Conservation (phyloP, 2,797 vertebrate genomes). For the Scolopax rusticola region DNA sequence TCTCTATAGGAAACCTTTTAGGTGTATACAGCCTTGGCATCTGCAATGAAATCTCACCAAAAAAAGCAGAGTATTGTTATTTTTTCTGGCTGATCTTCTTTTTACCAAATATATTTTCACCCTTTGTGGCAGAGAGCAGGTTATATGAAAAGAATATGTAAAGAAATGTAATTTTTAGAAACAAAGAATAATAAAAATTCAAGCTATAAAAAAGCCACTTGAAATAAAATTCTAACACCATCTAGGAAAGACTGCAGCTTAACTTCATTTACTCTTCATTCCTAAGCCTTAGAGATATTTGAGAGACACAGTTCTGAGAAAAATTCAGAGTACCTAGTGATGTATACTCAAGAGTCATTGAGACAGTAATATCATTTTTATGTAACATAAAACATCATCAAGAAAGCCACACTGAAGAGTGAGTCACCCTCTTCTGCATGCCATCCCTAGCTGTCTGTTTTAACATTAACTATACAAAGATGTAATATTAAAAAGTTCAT, state of each 20-base stretch:
- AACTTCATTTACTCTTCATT: slow-evolving; percentile 27
- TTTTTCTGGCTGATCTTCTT: background rate
- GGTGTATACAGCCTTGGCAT: background rate
- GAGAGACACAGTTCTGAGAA: background rate
- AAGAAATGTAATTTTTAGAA: slow-evolving; percentile 3
- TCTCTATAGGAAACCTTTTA: background rate
- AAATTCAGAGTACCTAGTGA: background rate
- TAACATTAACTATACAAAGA: background rate
- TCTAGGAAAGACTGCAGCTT: background rate
- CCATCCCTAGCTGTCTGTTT: background rate
- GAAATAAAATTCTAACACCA: slow-evolving; percentile 1
- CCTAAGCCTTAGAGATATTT: background rate
- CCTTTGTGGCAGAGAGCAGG: background rate
- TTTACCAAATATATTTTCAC: background rate
- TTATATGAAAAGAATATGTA: background rate
- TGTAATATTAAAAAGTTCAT: background rate
- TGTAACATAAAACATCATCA: background rate
- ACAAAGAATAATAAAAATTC: slow-evolving; percentile 3
- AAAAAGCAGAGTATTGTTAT: background rate
- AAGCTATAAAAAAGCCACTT: background rate
- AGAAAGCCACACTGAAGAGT: background rate
- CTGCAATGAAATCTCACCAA: background rate
- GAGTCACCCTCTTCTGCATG: background rate
- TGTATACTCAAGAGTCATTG: background rate
- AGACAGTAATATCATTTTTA: background rate